Percentiles rank a stretch among this genome's conserved stretches.
Evolutionary conservation across 2,113 vertebrate genomes (phyloP).

Genomic region (Pristiophorus japonicus): DNA sequence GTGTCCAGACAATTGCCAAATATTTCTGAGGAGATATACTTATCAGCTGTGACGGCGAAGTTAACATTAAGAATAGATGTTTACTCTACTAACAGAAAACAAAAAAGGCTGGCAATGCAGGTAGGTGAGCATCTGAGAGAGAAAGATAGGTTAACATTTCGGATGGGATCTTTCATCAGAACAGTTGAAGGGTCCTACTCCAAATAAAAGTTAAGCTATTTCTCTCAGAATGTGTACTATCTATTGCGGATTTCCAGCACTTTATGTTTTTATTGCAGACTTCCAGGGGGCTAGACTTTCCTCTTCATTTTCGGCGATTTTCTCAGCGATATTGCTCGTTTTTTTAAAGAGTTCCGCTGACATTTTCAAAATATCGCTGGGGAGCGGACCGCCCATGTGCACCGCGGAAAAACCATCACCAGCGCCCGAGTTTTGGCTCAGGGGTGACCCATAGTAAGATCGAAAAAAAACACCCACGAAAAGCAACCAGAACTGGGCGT

Average conservation of each 20-base stretch:
- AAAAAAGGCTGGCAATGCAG: not conserved
- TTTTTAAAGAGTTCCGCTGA: too few species aligned
- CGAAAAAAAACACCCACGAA: too few species aligned
- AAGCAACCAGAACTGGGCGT: too few species aligned
- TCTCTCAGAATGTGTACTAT: not conserved
- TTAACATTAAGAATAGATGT: not conserved
- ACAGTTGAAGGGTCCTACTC: not conserved
- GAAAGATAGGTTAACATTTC: not conserved
- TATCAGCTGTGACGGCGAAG: not conserved
- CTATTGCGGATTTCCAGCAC: not conserved
- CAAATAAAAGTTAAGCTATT: not conserved
- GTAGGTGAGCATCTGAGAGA: not conserved
- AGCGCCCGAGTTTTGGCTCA: too few species aligned
- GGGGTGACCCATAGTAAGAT: too few species aligned
- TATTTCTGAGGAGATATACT: not conserved
- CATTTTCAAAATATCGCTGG: too few species aligned
- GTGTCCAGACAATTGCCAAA: not conserved
- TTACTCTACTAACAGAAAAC: not conserved
- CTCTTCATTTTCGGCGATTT: too few species aligned
- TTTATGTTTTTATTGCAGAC: not conserved
- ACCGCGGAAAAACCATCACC: too few species aligned
- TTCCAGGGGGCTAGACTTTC: too few species aligned
- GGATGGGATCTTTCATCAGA: not conserved
- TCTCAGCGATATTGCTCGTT: too few species aligned
- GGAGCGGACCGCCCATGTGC: too few species aligned